Base-by-base conservation (phyloP, 2,113 vertebrate species). In the Mungos mungo region DNA sequence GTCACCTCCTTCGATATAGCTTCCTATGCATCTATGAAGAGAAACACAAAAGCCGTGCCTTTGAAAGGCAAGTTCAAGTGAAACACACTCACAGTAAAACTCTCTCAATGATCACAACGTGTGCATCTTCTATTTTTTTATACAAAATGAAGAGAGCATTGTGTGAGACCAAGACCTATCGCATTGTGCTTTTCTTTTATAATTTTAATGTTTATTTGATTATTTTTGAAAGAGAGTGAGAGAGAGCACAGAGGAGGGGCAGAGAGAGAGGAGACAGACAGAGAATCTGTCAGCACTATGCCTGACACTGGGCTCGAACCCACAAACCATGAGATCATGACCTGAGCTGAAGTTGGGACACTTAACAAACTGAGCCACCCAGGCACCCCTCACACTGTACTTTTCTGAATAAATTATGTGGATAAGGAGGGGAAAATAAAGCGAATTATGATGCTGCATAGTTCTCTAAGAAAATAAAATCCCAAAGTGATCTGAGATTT, bases 381-480 rank as follows among this genome's bases (percentile, higher is more conserved):
- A 60, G 57, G 21, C 7, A 8, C 57, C 57, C 8, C 21, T 80
- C 65, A 18, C 8, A 2, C 3, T 25, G 29, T 50, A 13, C 21
- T 74, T 45, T 93, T 71, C 21, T 35, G 14, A 90, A 35, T 25
- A 88, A 66, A 68, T 79, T 50, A 33, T 65, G 21, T 71, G n/a
- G 38, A 57, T 50, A 60, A 21, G 11, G 10, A 18, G 47, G 0
- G 50, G 35, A 9, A 21, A 35, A 1, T 3, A 21, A 1, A 33
- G n/a, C 2, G 0, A 60, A 23, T 25, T 60, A 15, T 33, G 7
- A 18, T 0, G 3, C 7, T 63, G 31, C 7, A n/a, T 25, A 52
- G 81, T 84, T 81, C 7, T 82, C 11, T n/a, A 63, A 68, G 47
- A 93, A 92, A 88, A 69, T 35, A 10, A 69, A 96, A 79, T 35